These are phyloP conservation scores for Lamprotornis superbus DNA, from an alignment of 2,113 vertebrate species.

Conservation along the genomic window DNA sequence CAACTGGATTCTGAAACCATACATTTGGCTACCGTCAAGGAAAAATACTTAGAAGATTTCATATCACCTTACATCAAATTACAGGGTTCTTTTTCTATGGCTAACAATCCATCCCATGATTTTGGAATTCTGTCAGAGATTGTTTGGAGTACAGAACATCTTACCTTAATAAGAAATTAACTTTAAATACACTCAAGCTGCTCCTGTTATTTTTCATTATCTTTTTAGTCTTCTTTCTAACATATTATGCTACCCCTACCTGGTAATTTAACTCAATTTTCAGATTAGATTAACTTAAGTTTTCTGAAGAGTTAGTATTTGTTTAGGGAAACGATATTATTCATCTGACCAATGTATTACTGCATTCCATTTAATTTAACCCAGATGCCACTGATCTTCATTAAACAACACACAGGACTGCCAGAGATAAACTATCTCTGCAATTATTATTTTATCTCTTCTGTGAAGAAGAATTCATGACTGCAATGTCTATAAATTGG, in stretches of 20 bases:
- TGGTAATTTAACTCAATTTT: not conserved
- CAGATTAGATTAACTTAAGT: not conserved
- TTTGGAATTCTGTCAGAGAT: not conserved
- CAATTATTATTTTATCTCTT: not conserved
- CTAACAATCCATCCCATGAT: not conserved
- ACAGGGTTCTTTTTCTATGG: not conserved
- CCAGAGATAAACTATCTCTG: not conserved
- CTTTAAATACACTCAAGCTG: not conserved
- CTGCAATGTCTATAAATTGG: not conserved
- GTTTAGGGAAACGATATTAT: not conserved
- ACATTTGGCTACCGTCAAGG: not conserved
- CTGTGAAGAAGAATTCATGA: not conserved
- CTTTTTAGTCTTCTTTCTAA: not conserved
- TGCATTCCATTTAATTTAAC: not conserved
- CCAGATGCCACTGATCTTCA: not conserved
- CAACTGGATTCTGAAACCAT: not conserved
- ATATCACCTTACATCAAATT: not conserved
- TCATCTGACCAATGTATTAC: not conserved
- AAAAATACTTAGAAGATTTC: not conserved
- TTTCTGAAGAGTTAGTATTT: not conserved
- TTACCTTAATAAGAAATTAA: not conserved
- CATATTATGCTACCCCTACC: not conserved
- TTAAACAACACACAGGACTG: not conserved
- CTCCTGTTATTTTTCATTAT: not conserved
- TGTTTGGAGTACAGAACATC: not conserved